A percentile compares a stretch with the other conserved stretches of the same genome.
Evolutionary conservation across 1,140 invertebrate species (phyloP).

Genomic region (Drosophila lacteicornis): DNA sequence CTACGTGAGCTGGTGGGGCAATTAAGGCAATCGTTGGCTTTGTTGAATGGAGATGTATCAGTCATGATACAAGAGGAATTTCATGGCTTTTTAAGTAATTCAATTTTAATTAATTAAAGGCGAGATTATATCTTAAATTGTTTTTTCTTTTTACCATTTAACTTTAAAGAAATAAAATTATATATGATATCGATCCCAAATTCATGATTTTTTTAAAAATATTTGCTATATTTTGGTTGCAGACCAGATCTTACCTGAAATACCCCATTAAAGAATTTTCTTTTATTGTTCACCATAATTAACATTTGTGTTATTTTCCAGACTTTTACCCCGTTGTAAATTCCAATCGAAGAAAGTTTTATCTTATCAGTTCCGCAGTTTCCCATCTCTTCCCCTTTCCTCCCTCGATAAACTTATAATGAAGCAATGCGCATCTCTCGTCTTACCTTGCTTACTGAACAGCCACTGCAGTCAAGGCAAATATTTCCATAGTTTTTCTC

Average conservation of each 20-base stretch:
- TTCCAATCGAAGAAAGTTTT: conserved; percentile 31
- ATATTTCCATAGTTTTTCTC: conserved; percentile 46
- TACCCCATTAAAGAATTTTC: not conserved
- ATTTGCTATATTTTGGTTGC: not conserved
- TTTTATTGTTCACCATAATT: conserved; percentile 15
- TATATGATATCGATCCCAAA: not conserved
- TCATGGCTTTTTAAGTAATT: not conserved
- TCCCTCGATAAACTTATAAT: conserved; percentile 38
- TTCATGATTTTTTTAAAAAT: not conserved
- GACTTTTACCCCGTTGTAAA: conserved; percentile 14
- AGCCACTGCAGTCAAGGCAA: conserved; percentile 48
- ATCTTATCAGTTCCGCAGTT: conserved; percentile 17
- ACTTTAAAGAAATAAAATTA: no score
- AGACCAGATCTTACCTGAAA: not conserved
- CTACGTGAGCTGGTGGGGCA: conserved; percentile 49
- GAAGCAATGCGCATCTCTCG: conserved; percentile 37
- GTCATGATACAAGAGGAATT: not conserved
- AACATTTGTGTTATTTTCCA: conserved; percentile 24
- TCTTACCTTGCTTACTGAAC: conserved; percentile 25
- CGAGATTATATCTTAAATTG: not conserved
- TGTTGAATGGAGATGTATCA: conserved; percentile 2
- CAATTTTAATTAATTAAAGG: not conserved
- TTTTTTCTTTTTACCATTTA: no score
- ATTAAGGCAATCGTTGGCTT: conserved; percentile 23
- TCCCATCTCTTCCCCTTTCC: conserved; percentile 1